These are phyloP conservation scores for Caradrina kadenii DNA, from an alignment of 2,888 invertebrate species.

Conservation along the genomic window DNA sequence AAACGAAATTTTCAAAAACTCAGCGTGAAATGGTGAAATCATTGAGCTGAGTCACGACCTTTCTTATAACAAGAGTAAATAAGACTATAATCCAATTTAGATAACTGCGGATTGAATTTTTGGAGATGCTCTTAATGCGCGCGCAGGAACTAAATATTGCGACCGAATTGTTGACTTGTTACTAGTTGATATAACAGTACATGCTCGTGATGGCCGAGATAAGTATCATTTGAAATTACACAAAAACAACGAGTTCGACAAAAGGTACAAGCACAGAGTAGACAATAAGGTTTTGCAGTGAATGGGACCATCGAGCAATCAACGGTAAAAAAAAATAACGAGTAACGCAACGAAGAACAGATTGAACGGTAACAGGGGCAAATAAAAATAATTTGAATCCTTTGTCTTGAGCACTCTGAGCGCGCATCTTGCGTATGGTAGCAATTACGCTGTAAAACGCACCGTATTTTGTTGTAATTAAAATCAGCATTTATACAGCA, in stretches of 20 bases:
- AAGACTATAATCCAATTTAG: conserved; percentile 76
- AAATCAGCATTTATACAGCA: conserved; percentile 61
- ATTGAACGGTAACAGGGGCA: conserved; percentile 68
- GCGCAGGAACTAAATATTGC: conserved; percentile 74
- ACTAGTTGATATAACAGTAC: conserved; percentile 80
- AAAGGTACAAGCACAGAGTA: conserved; percentile 70
- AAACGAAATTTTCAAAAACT: conserved; percentile 60
- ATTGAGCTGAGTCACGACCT: conserved; percentile 72
- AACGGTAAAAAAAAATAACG: conserved; percentile 79
- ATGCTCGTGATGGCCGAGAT: conserved; percentile 80
- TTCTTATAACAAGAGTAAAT: conserved; percentile 68
- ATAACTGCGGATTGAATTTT: conserved; percentile 75
- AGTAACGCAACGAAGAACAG: conserved; percentile 69
- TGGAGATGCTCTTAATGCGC: conserved; percentile 69
- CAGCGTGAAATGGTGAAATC: conserved; percentile 67
- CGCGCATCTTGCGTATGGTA: conserved; percentile 40
- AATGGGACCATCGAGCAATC: conserved; percentile 76
- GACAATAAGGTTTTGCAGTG: conserved; percentile 74
- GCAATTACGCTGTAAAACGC: conserved; percentile 63
- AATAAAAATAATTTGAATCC: conserved; percentile 64
- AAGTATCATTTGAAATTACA: conserved; percentile 75
- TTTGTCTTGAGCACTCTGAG: conserved; percentile 58
- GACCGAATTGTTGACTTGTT: conserved; percentile 76
- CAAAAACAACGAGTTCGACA: conserved; percentile 77
- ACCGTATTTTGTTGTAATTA: conserved; percentile 65